Evolutionary conservation across 1,140 invertebrate genomes (phyloP).

Genomic region (Sminthurinus signatus): DNA sequence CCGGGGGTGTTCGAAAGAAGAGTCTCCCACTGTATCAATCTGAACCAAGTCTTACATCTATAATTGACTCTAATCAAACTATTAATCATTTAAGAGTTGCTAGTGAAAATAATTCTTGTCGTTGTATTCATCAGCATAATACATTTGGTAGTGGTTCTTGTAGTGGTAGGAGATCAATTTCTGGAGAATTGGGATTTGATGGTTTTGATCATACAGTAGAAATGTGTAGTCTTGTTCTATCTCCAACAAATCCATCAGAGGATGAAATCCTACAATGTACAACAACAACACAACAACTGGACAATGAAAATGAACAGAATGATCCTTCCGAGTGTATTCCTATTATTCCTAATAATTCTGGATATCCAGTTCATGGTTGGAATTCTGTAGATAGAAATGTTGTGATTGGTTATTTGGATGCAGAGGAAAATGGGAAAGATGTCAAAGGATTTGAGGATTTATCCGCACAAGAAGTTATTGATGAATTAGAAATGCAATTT

Average conservation of each 20-base stretch:
- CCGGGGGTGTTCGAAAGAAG: too few species aligned
- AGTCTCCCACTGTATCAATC: constrained; percentile 15
- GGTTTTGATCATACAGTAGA: constrained; percentile 20
- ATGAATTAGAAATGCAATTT: constrained; percentile 45
- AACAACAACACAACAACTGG: too few species aligned
- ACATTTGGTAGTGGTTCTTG: too few species aligned
- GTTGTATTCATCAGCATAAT: too few species aligned
- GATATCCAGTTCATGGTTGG: constrained; percentile 13
- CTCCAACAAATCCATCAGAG: neutral
- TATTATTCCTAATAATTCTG: too few species aligned
- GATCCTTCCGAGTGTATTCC: too few species aligned
- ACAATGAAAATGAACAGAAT: too few species aligned
- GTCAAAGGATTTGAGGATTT: constrained; percentile 34
- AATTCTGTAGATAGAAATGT: constrained; percentile 36
- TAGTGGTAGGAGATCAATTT: too few species aligned
- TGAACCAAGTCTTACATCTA: constrained; percentile 24
- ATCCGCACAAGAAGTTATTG: constrained; percentile 45
- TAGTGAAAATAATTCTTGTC: too few species aligned
- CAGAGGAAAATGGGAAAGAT: constrained; percentile 7
- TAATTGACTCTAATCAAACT: neutral
- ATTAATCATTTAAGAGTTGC: too few species aligned
- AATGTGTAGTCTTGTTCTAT: neutral
- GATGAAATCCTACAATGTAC: too few species aligned
- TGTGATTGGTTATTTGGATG: constrained; percentile 28
- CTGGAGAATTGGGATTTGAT: neutral